A percentile compares a stretch with the other conserved stretches of the same genome.
These are phyloP conservation scores for Aricia agestis DNA, from an alignment of 1,140 invertebrate species.

Conservation along the genomic window DNA sequence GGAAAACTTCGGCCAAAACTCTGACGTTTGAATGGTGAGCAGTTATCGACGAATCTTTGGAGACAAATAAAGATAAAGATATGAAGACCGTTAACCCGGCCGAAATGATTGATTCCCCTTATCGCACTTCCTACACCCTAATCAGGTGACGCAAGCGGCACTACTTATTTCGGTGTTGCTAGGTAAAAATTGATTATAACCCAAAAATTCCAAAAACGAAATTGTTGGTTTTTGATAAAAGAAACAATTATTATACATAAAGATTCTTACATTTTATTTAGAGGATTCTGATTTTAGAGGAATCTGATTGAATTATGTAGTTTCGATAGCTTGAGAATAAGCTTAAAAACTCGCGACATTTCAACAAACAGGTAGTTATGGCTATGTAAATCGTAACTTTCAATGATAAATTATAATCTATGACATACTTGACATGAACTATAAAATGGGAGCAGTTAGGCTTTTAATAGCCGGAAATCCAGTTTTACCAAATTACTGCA, in stretches of 20 bases:
- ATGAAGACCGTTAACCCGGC: constrained; percentile 5
- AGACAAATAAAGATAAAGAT: constrained; percentile 4
- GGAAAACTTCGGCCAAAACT: neutral
- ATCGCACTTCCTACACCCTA: constrained; percentile 21
- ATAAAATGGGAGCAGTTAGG: neutral
- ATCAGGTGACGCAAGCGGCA: constrained; percentile 19
- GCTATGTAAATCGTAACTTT: neutral
- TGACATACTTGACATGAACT: neutral
- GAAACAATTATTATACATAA: too few species aligned
- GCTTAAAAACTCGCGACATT: too few species aligned
- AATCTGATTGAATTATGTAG: too few species aligned
- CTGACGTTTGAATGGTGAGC: neutral
- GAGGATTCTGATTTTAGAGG: too few species aligned
- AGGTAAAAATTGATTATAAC: neutral
- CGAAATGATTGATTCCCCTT: constrained; percentile 17
- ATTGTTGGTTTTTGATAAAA: too few species aligned
- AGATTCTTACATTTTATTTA: too few species aligned
- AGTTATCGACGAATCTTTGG: neutral
- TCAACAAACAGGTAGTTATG: neutral
- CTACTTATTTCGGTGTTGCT: constrained; percentile 21
- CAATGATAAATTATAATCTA: neutral
- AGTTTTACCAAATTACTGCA: neutral
- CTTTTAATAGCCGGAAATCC: constrained; percentile 1
- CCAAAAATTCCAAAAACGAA: neutral
- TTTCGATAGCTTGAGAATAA: too few species aligned